Evolutionary conservation across 2,797 vertebrate species (phyloP).

Genomic region (Allobates femoralis): DNA sequence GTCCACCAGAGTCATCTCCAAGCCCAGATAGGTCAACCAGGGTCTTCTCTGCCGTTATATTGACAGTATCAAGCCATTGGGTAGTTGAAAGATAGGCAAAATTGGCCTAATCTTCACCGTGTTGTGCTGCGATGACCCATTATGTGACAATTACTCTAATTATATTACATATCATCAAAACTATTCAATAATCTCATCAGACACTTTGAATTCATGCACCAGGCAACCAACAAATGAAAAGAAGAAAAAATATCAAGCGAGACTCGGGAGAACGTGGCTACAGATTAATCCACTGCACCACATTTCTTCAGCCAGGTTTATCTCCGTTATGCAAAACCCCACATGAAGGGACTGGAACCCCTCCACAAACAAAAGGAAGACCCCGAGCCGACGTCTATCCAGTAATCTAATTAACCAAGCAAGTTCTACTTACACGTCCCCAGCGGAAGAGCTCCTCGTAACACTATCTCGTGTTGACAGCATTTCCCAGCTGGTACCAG

Average conservation of each 20-base stretch:
- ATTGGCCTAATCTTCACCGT: too few relatives aligned
- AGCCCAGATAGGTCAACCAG: too few relatives aligned
- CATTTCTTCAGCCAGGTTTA: not conserved
- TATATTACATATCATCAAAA: too few relatives aligned
- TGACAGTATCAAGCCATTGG: too few relatives aligned
- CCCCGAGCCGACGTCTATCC: slow-evolving; percentile 74
- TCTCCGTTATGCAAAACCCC: not conserved
- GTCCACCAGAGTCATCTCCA: too few relatives aligned
- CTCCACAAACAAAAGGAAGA: slow-evolving; percentile 62
- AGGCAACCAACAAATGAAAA: not conserved
- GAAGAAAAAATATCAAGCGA: not conserved
- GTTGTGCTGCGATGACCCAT: too few relatives aligned
- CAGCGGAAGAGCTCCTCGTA: slow-evolving; percentile 73
- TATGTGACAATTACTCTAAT: too few relatives aligned
- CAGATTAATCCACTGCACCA: not conserved
- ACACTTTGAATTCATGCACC: not conserved
- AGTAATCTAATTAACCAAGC: slow-evolving; percentile 72
- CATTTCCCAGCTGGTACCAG: slow-evolving; percentile 66
- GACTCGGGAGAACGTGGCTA: not conserved
- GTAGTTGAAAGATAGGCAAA: too few relatives aligned
- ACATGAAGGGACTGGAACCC: not conserved
- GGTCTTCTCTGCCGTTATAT: too few relatives aligned
- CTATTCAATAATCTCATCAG: not conserved
- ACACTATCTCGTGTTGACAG: slow-evolving; percentile 73
- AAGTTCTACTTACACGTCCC: slow-evolving; percentile 77